Evolutionary conservation across 2,797 vertebrate genomes (phyloP).

Genomic region (Argya squamiceps): DNA sequence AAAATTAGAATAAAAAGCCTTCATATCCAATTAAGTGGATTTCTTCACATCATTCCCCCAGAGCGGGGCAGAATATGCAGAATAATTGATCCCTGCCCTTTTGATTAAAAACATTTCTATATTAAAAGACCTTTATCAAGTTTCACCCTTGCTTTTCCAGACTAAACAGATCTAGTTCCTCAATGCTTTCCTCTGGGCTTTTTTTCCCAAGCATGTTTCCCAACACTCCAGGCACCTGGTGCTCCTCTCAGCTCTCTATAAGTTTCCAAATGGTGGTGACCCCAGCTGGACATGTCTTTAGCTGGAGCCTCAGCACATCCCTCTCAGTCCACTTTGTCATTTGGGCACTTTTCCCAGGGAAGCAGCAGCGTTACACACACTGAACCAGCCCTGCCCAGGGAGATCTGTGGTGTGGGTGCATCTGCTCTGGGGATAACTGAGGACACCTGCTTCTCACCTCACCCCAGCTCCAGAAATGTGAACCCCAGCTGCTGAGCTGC

Average conservation of each 20-base stretch:
- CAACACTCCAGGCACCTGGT: neutral
- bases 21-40: constrained; percentile 14
- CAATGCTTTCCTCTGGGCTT: neutral
- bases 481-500: neutral
- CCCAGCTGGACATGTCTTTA: neutral
- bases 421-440: neutral
- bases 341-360: neutral
- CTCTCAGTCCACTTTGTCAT: neutral
- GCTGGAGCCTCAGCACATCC: neutral
- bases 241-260: neutral
- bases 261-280: neutral
- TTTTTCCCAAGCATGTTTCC: neutral
- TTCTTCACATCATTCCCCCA: constrained; percentile 17
- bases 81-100: constrained; percentile 42
- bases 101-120: constrained; percentile 31
- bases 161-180: constrained; percentile 34
- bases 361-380: accelerated
- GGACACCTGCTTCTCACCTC: neutral
- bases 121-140: neutral
- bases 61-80: neutral
- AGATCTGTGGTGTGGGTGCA: neutral
- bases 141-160: constrained; percentile 31
- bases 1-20: constrained; percentile 15
- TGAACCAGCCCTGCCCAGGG: neutral
- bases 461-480: neutral